Evolutionary conservation across 2,888 invertebrate species (phyloP), one percentile per base, ranked within the genome.

Genomic region (Syrista parreyssii): DNA sequence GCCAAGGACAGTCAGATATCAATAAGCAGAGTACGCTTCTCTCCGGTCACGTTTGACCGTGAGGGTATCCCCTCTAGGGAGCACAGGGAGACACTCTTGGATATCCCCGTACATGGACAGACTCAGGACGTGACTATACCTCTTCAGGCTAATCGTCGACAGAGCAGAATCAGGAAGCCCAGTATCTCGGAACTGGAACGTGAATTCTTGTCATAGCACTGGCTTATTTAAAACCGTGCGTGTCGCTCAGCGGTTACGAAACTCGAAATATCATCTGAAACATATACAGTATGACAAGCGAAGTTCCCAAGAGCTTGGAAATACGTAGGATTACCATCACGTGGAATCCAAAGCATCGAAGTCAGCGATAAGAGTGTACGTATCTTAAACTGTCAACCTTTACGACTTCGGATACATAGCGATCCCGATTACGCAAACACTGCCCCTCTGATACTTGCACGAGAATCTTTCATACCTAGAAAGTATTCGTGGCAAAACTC

Each of bases 1-100:
- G 97, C 97, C 31, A 94, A 96, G 87, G 97, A 96, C 87, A 23
- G 97, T 96, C 79, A 93, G 95, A 78, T 90, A 76, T 90, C 90
- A 15, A 88, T 91, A 75, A 85, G 89, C 81, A 88, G 88, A 84
- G 91, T 87, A 80, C 89, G 87, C 77, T 92, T 88, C 82, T 91
- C 88, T 74, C 91, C 91, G 1, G 88, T 91, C 2, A 91, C 90
- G 0, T 90, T 90, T 74, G 91, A 91, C 68, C 83, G 88, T 1
- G 90, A 90, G 12, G 83, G 79, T 55, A 76, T 87, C 12, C 23
- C 71, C 31, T 79, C 86, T 3, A 83, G 89, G 1, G 87, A 88
- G 2, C 88, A 88, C 36, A 81, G 88, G 36, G 89, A 90, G 34
- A 91, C 91, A 3, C 91, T 95, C 87, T 92, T 95, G 83, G 96